phyloP scores from a whole-genome alignment of 2,113 vertebrate genomes.

The Quiscalus mexicanus region DNA sequence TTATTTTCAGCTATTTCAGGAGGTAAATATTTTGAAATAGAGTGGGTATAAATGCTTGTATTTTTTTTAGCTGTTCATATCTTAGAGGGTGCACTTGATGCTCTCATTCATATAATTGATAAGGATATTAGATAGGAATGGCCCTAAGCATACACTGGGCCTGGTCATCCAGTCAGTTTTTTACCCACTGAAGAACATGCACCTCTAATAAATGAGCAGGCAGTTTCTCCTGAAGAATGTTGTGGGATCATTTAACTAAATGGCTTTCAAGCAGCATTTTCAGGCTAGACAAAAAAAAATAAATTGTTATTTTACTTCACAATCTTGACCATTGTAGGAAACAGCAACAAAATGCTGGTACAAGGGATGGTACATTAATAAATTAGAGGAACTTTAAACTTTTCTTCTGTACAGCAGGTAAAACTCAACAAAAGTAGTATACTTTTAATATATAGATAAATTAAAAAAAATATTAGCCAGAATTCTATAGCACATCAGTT shows the following conservation, averaged over 20 bases:
- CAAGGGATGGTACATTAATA: neutral
- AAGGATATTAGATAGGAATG: neutral
- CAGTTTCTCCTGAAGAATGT: neutral
- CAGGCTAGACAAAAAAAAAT: neutral
- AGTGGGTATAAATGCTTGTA: neutral
- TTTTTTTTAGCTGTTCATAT: neutral
- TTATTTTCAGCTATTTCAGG: neutral
- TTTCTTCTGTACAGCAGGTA: neutral
- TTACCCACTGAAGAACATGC: neutral
- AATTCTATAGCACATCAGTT: neutral
- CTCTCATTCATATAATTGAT: neutral
- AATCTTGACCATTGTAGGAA: neutral
- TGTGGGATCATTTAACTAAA: neutral
- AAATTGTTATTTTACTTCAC: neutral
- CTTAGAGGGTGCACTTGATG: neutral
- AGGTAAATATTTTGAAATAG: neutral
- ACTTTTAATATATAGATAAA: neutral
- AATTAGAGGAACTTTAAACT: neutral
- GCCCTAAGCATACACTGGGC: neutral
- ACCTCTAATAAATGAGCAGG: neutral
- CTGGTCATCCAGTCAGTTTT: neutral
- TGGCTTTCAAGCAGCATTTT: neutral
- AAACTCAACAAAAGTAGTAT: neutral
- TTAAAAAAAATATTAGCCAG: neutral
- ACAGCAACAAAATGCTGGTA: neutral